A percentile compares a stretch with the other conserved stretches of the same genome.
phyloP scores from a whole-genome alignment of 2,113 vertebrate genomes.

The Camarhynchus parvulus region DNA sequence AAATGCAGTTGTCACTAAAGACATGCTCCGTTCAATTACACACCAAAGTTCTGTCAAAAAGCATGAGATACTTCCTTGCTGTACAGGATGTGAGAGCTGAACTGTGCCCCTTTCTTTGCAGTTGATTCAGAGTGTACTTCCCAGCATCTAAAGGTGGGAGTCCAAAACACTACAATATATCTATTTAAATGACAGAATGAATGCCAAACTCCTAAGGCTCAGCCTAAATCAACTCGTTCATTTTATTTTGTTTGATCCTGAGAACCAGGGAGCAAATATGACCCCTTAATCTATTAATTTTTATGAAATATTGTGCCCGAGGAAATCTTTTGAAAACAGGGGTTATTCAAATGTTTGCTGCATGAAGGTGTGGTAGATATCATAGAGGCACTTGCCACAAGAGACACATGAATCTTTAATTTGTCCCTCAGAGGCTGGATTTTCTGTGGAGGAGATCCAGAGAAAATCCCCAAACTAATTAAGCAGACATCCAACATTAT shows the following conservation, averaged over 20 bases:
- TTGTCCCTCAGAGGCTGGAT: neutral
- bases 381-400: neutral
- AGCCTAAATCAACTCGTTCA: neutral
- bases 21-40: neutral
- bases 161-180: neutral
- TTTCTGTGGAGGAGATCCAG: neutral
- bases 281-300: neutral
- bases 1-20: neutral
- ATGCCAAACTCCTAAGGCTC: neutral
- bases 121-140: neutral
- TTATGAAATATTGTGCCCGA: neutral
- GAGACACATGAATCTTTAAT: neutral
- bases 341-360: neutral
- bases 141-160: neutral
- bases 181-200: neutral
- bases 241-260: neutral
- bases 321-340: neutral
- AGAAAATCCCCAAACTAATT: slow-evolving; percentile 47
- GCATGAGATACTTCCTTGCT: neutral
- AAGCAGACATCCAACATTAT: slow-evolving; percentile 20
- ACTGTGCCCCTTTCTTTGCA: neutral
- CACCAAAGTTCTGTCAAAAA: neutral
- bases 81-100: neutral
- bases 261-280: neutral
- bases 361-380: neutral